Evolutionary conservation across 2,888 invertebrate species (phyloP).

Genomic region (Abrostola tripartita): DNA sequence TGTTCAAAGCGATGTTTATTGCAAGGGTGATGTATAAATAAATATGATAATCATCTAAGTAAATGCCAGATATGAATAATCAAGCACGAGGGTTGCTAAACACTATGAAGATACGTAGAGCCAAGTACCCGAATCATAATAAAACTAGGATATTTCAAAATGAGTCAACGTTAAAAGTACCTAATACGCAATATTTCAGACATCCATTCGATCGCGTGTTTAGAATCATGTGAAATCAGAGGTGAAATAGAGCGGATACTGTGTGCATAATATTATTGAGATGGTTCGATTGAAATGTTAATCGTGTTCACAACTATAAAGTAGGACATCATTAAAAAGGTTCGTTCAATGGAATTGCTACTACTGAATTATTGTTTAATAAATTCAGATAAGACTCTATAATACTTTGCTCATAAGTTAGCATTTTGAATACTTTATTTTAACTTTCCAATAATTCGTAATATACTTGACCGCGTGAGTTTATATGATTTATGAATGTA

Average conservation of each 20-base stretch:
- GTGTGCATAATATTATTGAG: constrained; percentile 36
- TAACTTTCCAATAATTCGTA: background rate
- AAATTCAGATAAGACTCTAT: constrained; percentile 7
- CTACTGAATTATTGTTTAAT: constrained; percentile 7
- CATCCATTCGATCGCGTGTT: constrained; percentile 38
- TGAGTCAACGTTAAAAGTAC: constrained; percentile 8
- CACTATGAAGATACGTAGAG: background rate
- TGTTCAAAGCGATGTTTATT: constrained; percentile 51
- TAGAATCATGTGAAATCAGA: constrained; percentile 29
- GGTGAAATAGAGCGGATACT: constrained; percentile 37
- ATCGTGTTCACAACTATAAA: constrained; percentile 9
- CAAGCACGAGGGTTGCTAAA: background rate
- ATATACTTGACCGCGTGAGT: no score
- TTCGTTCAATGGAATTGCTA: constrained; percentile 1
- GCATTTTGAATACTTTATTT: constrained; percentile 2
- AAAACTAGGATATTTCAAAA: background rate
- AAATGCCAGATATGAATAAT: no score
- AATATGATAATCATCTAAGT: no score
- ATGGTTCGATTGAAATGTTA: constrained; percentile 37
- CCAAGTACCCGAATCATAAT: background rate
- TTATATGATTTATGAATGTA: no score
- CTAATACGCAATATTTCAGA: constrained; percentile 14
- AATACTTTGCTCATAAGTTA: constrained; percentile 2
- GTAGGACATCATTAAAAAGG: constrained; percentile 8
- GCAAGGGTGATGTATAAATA: constrained; percentile 37